These are phyloP conservation scores for Pristionchus mayeri DNA, from an alignment of 2,888 invertebrate genomes.

Conservation along the genomic window DNA sequence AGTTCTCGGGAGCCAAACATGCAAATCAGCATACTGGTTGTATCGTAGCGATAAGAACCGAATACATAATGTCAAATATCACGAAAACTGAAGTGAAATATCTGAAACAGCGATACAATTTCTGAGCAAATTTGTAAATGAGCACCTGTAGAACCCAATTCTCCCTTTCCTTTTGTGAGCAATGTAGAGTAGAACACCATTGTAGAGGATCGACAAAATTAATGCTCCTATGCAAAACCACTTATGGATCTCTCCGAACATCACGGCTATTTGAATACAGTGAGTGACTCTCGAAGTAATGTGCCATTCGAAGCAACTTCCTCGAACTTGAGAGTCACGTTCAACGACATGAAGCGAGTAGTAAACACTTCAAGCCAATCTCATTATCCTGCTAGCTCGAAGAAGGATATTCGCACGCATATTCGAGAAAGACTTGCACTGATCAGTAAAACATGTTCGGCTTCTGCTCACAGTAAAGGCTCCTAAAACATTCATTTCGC, in stretches of 20 bases:
- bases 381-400: too few relatives aligned
- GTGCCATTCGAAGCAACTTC: too few relatives aligned
- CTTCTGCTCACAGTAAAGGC: too few relatives aligned
- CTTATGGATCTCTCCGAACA: neutral
- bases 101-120: neutral
- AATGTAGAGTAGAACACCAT: neutral
- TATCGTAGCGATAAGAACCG: neutral
- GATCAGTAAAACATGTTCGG: too few relatives aligned
- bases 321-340: too few relatives aligned
- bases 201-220: neutral
- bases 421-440: too few relatives aligned
- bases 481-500: too few relatives aligned
- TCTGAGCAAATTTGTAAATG: too few relatives aligned
- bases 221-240: neutral
- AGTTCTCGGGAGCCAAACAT: neutral
- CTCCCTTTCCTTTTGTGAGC: neutral
- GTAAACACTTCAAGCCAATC: too few relatives aligned
- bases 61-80: neutral
- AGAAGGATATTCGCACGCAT: too few relatives aligned
- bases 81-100: neutral
- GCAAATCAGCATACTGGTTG: neutral
- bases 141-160: slow-evolving; percentile 14
- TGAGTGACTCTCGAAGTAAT: too few relatives aligned
- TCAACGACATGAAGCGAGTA: too few relatives aligned
- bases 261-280: neutral